Evolutionary conservation across 2,113 vertebrate genomes (phyloP), one percentile per base, ranked within the genome.

Genomic region (Seriola dumerili): DNA sequence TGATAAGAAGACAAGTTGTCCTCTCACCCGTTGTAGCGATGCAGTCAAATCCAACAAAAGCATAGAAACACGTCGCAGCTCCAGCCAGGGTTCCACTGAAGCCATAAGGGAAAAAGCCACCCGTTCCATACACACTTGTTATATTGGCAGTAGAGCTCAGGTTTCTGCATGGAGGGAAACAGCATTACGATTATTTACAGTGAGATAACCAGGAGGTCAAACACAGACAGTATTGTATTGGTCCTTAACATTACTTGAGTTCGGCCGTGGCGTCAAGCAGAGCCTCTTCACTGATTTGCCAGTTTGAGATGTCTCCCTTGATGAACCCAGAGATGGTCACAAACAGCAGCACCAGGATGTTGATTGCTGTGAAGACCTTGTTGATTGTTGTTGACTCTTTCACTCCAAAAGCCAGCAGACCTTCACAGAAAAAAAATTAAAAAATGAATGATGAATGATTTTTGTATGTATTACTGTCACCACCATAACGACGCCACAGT

Each of bases 31-130:
- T 96, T 21, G 96, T 97, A 11, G 96, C 96, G 0, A 97, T 97
- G 89, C 96, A 97, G 90, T 97, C 97, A 86, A 98, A 97, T 5
- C 97, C 97, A 88, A 97, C 96, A 84, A 97, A 97, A 13, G 96
- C 97, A 76, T 97, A 98, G 91, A 97, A 98, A 79, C 96, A 97
- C 1, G 95, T 91, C 10, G 97, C 96, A 61, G 96, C 97, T 85
- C 97, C 97, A 5, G 96, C 93, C 86, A 97, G 46, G 0, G 95
- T 97, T 42, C 97, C 97, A 38, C 82, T 86, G 19, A 97, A 88
- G 38, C 96, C 96, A 17, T 95, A 97, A 1, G 96, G 97, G 86
- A 97, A 95, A 92, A 97, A 97, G 17, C 97, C 96, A 5, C 97
- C 97, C 0, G 2, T 38, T 40, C 96, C 97, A 85, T 90, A 97